Evolutionary conservation across 2,797 vertebrate species (phyloP), one percentile per base, ranked within the genome.

Genomic region (Fundulus diaphanus): DNA sequence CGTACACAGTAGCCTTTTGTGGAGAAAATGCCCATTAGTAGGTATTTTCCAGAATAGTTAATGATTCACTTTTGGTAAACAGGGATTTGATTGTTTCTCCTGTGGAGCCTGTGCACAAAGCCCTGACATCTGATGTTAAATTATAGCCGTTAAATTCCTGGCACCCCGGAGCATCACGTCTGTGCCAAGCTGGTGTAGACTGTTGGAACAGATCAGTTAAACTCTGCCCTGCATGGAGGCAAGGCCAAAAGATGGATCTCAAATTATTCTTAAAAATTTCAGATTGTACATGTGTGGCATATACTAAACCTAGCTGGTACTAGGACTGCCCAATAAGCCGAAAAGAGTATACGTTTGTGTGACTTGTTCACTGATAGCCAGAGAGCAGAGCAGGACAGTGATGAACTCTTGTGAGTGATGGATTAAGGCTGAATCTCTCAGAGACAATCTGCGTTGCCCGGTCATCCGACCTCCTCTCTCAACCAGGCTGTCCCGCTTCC

Each of bases 31-130:
- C 27, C 78, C 13, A 8, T 72, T 81, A 70, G 76, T 81, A 75
- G 74, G 73, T 72, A 74, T 86, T 80, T 67, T 70, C 77, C 73
- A 66, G 83, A 89, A 87, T 54, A 84, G 79, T 86, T 82, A 87
- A 89, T 82, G 71, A 87, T 83, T 86, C 74, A 80, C 84, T 89
- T n/a, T 85, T 69, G 59, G 81, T 87, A 89, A 90, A 94, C 89
- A 93, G 86, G 79, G 76, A 80, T 84, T 88, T 90, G 83, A 91
- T 90, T 90, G 90, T 91, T 56, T 85, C 57, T 68, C 73, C 59
- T 42, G 24, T 74, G 59, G 68, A 33, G 51, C 48, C 46, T 54
- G 42, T 75, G 80, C 80, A 81, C 67, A 81, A 79, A 87, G 84
- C 76, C 67, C 76, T 88, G 87, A 87, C 87, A 89, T 84, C 80